Percentiles rank a stretch among this genome's conserved stretches.
Evolutionary conservation across 2,797 vertebrate species (phyloP).

Genomic region (Podarcis lilfordi): DNA sequence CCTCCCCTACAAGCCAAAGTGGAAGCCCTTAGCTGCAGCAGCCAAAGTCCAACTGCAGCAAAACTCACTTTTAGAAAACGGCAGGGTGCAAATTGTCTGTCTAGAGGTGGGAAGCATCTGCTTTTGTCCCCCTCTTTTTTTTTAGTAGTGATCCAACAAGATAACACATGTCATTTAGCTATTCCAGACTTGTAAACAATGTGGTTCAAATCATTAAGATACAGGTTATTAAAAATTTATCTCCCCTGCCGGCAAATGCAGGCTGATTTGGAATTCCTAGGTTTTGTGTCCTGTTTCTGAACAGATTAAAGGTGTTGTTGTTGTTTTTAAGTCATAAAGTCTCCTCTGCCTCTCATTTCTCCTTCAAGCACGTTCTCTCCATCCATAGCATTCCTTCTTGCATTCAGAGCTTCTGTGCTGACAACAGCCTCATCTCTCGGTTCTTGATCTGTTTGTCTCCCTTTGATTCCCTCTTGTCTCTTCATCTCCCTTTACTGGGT

Average conservation of each 20-base stretch:
- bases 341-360: background rate
- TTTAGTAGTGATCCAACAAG: background rate
- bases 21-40: background rate
- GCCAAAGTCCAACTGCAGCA: background rate
- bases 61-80: background rate
- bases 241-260: background rate
- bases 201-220: background rate
- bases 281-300: background rate
- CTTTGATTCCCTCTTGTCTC: conserved; percentile 3
- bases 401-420: background rate
- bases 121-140: background rate
- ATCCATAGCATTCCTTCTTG: background rate
- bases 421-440: background rate
- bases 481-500: conserved; percentile 15
- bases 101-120: background rate
- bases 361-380: background rate
- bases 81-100: background rate
- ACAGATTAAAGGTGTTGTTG: background rate
- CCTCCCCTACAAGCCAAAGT: background rate
- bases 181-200: background rate
- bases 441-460: background rate
- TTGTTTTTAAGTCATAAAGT: background rate
- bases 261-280: background rate
- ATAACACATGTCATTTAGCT: background rate
- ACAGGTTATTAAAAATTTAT: conserved; percentile 23